Conservation (phyloP, 2,797 vertebrate genomes). For the Sternotherus odoratus region DNA sequence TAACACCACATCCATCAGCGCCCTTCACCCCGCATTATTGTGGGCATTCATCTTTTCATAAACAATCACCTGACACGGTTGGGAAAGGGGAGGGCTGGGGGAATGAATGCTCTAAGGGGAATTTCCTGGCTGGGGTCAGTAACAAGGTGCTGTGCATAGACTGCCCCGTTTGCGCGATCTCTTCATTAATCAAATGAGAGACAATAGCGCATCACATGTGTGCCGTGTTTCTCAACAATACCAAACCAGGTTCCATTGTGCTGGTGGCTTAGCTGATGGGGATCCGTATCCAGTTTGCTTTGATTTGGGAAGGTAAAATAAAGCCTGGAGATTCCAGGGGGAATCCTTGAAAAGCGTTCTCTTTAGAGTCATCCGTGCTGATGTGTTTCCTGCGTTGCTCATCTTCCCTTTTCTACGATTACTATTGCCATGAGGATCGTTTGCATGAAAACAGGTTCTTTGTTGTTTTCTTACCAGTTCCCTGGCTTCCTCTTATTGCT, state of each 20-base stretch:
- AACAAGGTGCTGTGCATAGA: slow-evolving; percentile 48
- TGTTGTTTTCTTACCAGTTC: neutral
- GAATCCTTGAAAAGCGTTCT: neutral
- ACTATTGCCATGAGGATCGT: neutral
- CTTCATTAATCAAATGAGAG: slow-evolving; percentile 81
- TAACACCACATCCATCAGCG: slow-evolving; percentile 82
- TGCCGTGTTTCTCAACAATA: slow-evolving; percentile 27
- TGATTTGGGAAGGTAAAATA: neutral
- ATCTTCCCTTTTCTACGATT: neutral
- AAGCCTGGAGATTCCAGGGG: neutral
- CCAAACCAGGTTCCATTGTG: slow-evolving; percentile 2
- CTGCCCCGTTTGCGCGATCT: slow-evolving; percentile 14
- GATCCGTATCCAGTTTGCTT: neutral
- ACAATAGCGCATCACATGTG: slow-evolving; percentile 48
- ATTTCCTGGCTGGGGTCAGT: slow-evolving; percentile 53
- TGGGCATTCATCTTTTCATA: slow-evolving; percentile 81
- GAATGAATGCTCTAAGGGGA: slow-evolving; percentile 70
- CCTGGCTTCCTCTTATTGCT: neutral
- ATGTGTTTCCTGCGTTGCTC: neutral
- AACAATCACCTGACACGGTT: slow-evolving; percentile 81
- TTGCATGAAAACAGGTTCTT: slow-evolving; percentile 6
- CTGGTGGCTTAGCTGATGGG: neutral
- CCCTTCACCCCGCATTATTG: slow-evolving; percentile 73
- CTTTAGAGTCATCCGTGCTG: rapidly evolving
- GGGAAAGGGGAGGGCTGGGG: slow-evolving; percentile 44